Percentiles rank a stretch among this genome's conserved stretches.
These are phyloP conservation scores for Antheraea pernyi DNA, from an alignment of 1,140 invertebrate genomes.

Conservation along the genomic window DNA sequence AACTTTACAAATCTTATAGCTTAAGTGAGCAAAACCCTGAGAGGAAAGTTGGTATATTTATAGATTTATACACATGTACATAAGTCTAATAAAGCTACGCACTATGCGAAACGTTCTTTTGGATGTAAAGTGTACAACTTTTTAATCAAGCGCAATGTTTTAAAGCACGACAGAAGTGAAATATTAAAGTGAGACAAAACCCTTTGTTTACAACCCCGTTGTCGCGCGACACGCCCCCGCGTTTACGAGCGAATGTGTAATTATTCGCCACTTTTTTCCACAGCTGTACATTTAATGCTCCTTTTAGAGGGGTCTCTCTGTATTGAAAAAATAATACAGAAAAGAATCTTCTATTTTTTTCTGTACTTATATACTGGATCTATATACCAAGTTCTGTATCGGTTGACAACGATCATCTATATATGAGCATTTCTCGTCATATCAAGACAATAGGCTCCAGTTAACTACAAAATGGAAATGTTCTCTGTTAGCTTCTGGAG, in stretches of 20 bases:
- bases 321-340: slow-evolving; percentile 1
- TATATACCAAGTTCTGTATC: too few relatives aligned
- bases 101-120: not conserved
- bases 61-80: too few relatives aligned
- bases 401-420: too few relatives aligned
- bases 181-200: slow-evolving; percentile 73
- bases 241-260: slow-evolving; percentile 50
- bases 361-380: not conserved
- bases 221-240: slow-evolving; percentile 34
- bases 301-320: not conserved
- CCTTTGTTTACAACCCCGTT: slow-evolving; percentile 47
- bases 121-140: slow-evolving; percentile 43
- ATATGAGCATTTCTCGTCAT: too few relatives aligned
- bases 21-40: too few relatives aligned
- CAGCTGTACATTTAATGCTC: slow-evolving; percentile 9
- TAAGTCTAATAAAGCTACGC: not conserved
- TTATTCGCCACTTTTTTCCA: slow-evolving; percentile 55
- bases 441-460: too few relatives aligned
- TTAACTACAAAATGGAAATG: too few relatives aligned
- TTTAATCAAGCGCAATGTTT: slow-evolving; percentile 68
- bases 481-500: too few relatives aligned
- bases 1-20: too few relatives aligned
- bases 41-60: too few relatives aligned
- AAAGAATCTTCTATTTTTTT: not conserved
- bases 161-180: slow-evolving; percentile 58